Conservation (phyloP, 2,113 vertebrate genomes). For the Eidolon helvum region DNA sequence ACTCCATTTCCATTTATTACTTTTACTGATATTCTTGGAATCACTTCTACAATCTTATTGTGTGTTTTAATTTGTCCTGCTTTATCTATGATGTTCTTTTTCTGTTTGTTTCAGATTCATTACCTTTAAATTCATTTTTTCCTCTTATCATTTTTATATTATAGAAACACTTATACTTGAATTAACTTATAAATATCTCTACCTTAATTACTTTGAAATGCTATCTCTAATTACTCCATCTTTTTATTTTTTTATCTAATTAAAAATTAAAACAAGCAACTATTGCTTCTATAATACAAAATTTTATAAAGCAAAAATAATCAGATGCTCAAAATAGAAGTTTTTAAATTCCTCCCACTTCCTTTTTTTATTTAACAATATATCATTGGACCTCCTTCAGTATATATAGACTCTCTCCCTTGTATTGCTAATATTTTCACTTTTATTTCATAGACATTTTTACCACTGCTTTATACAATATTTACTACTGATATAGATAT, state of each 20-base stretch:
- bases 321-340: neutral
- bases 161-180: neutral
- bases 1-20: neutral
- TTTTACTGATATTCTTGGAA: neutral
- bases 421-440: neutral
- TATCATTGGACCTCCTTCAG: neutral
- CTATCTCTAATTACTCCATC: neutral
- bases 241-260: neutral
- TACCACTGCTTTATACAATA: neutral
- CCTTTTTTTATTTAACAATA: neutral
- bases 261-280: neutral
- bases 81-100: neutral
- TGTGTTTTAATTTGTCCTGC: neutral
- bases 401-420: neutral
- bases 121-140: neutral
- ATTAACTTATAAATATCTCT: neutral
- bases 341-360: neutral
- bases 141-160: neutral
- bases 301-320: neutral
- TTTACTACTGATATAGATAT: neutral
- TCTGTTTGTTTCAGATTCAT: neutral
- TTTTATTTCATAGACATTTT: neutral
- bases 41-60: neutral
- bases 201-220: neutral
- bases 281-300: neutral